phyloP scores from a whole-genome alignment of 2,888 invertebrate species.

The Willowsia nigromaculata region DNA sequence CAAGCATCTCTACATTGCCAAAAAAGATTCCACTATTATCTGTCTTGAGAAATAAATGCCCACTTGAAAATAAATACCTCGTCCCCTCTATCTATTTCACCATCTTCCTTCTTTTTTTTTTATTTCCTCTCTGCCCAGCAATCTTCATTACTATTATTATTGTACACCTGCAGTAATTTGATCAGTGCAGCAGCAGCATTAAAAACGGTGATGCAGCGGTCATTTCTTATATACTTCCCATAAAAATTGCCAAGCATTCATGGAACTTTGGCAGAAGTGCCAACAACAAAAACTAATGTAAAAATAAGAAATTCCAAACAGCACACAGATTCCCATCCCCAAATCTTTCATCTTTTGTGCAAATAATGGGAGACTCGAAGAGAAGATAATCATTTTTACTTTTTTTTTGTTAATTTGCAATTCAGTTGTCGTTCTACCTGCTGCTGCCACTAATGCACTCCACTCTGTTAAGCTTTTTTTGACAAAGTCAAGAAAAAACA shows the following conservation, averaged over 20 bases:
- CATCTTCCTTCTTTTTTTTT: neutral
- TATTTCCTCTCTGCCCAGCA: neutral
- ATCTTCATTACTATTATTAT: neutral
- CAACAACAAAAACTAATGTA: neutral
- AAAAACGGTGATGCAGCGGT: neutral
- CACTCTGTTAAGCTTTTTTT: neutral
- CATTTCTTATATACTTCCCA: neutral
- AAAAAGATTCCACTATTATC: conserved; percentile 11
- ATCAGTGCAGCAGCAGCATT: neutral
- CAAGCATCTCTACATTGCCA: neutral
- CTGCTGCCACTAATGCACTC: no score
- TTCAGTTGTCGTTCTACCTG: no score
- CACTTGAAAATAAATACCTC: neutral
- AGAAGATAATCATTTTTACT: neutral
- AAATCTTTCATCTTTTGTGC: neutral
- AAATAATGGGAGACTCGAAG: neutral
- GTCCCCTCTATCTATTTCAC: neutral
- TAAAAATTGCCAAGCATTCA: neutral
- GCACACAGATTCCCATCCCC: neutral
- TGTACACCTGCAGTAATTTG: neutral
- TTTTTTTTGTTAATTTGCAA: neutral
- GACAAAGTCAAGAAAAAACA: neutral
- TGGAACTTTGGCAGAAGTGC: conserved; percentile 18
- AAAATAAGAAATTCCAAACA: neutral
- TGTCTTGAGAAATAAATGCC: neutral